Evolutionary conservation across 2,113 vertebrate species (phyloP), one percentile per base, ranked within the genome.

Genomic region (Choloepus hoffmanni): DNA sequence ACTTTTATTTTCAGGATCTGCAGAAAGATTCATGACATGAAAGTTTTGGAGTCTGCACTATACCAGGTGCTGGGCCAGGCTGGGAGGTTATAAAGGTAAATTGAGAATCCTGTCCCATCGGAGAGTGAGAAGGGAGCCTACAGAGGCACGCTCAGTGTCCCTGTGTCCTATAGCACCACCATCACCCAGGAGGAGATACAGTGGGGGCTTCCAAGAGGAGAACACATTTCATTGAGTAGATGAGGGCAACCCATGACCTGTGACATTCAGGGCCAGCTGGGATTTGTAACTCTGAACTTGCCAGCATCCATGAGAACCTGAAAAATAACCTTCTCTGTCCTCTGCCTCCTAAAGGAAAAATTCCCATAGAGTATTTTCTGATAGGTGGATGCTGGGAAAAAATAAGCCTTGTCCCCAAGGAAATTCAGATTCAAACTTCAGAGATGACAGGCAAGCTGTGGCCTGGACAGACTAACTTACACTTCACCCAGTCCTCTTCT

Each of bases 131-230:
- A 45, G 45, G n/a, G 5, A 1, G 26, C 3, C 82, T 3, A 14
- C 0, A 10, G 18, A 0, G 10, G 68, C 13, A 24, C 30, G 30
- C 36, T 65, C 2, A 0, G 13, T 7, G 36, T 12, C 21, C 70
- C 15, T 40, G 16, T 2, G 7, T 0, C 5, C 68, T 7, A 6
- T 21, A 83, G 85, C 0, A 60, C 48, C 70, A 45, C 14, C 0
- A 58, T n/a, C 16, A 19, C 9, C 5, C 4, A 24, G 36, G 33
- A 58, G 45, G 23, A 3, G 3, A 19, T 1, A 23, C 30, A 6
- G 13, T 23, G 28, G 5, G 2, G 30, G 23, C n/a, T 14, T n/a
- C 53, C 1, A 0, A 70, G 40, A 82, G 28, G 73, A 72, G 12
- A 36, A 19, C 30, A 14, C 48, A 24, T 28, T 43, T 15, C 14